A percentile compares a stretch with the other conserved stretches of the same genome.
These are phyloP conservation scores for Priocnemis perturbator DNA, from an alignment of 2,888 invertebrate species.

Conservation along the genomic window DNA sequence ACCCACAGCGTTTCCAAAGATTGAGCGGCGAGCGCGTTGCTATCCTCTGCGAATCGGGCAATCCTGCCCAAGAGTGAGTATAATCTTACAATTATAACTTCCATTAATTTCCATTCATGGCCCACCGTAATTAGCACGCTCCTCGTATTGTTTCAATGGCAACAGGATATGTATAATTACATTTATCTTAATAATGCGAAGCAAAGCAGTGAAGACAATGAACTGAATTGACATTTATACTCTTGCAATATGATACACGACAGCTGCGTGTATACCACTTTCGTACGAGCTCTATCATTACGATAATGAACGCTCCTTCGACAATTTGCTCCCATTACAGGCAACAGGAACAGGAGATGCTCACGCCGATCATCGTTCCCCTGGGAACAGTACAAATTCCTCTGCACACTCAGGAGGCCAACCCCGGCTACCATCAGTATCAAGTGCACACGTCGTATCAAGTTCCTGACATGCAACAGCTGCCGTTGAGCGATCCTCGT, in stretches of 20 bases:
- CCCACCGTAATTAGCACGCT: too few species aligned
- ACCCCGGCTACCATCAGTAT: constrained; percentile 65
- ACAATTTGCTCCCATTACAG: constrained; percentile 39
- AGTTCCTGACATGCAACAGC: constrained; percentile 67
- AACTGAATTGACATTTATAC: neutral
- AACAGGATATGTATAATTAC: neutral
- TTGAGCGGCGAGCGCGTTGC: constrained; percentile 91
- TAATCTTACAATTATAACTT: neutral
- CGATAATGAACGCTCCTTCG: too few species aligned
- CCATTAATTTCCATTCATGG: too few species aligned
- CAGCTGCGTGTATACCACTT: too few species aligned
- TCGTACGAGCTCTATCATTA: too few species aligned
- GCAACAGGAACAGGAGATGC: constrained; percentile 69
- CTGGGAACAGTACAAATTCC: constrained; percentile 69
- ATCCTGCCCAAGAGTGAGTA: constrained; percentile 78
- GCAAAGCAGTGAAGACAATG: neutral
- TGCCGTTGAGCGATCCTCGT: constrained; percentile 65
- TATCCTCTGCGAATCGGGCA: constrained; percentile 91
- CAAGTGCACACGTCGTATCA: constrained; percentile 68
- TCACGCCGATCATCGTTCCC: constrained; percentile 71
- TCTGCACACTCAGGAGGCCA: constrained; percentile 62
- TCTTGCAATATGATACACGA: neutral
- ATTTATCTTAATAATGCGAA: neutral
- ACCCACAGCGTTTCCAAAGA: constrained; percentile 82
- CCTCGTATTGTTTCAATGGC: too few species aligned